These are phyloP conservation scores for Lanistes nyassanus DNA, from an alignment of 1,140 invertebrate genomes.

Conservation along the genomic window DNA sequence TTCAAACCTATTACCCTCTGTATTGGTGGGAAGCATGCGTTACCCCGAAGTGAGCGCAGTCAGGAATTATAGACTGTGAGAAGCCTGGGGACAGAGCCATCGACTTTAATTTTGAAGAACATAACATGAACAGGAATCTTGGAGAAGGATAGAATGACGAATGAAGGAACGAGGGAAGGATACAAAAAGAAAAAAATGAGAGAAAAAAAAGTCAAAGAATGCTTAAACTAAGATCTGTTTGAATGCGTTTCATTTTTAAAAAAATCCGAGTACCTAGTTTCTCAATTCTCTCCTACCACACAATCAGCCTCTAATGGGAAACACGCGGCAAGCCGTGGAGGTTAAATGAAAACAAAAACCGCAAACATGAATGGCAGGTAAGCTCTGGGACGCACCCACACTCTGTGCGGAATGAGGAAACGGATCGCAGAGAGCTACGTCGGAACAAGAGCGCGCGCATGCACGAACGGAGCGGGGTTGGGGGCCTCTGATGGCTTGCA, in stretches of 20 bases:
- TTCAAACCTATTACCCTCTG: no score
- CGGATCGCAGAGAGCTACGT: not conserved
- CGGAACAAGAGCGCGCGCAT: not conserved
- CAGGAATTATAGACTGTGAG: not conserved
- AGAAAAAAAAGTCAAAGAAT: not conserved
- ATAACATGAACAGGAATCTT: not conserved
- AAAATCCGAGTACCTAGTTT: not conserved
- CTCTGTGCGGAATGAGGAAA: not conserved
- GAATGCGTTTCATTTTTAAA: not conserved
- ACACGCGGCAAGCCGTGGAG: not conserved
- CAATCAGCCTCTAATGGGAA: not conserved
- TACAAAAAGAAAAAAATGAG: not conserved
- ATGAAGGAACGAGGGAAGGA: not conserved
- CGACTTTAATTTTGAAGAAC: not conserved
- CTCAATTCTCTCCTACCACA: not conserved
- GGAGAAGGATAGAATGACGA: not conserved
- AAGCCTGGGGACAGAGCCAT: not conserved
- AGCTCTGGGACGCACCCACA: not conserved
- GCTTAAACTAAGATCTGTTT: not conserved
- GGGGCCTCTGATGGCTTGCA: not conserved
- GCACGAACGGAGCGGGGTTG: not conserved
- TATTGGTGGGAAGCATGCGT: no score
- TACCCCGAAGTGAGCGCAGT: not conserved
- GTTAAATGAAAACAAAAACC: not conserved
- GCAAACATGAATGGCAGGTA: slow-evolving; percentile 1